Conservation (phyloP, 2,888 invertebrate genomes). For the Tenthredo scrophulariae region DNA sequence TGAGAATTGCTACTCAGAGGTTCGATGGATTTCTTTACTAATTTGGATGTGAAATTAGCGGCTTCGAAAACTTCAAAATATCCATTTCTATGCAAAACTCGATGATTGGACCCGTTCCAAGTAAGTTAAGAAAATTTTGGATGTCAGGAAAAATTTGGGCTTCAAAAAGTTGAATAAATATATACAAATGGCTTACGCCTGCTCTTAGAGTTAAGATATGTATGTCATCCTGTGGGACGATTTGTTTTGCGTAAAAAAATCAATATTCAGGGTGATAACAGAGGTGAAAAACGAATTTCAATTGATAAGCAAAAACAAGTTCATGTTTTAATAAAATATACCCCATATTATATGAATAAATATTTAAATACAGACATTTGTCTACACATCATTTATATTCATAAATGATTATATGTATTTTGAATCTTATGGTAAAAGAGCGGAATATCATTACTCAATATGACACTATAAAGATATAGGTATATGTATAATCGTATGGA, state of each 20-base stretch:
- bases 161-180: too few species aligned
- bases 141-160: too few species aligned
- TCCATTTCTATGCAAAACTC: too few species aligned
- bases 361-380: background rate
- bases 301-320: background rate
- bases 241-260: background rate
- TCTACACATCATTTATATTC: conserved; percentile 12
- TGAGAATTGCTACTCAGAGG: too few species aligned
- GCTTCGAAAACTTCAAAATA: too few species aligned
- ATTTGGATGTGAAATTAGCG: too few species aligned
- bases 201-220: too few species aligned
- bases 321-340: background rate
- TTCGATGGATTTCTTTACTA: too few species aligned
- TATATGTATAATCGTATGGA: background rate
- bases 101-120: too few species aligned
- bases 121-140: too few species aligned
- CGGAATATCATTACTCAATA: background rate
- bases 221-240: too few species aligned
- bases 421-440: background rate
- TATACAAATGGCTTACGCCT: background rate
- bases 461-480: background rate
- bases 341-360: background rate
- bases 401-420: background rate
- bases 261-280: background rate
- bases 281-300: background rate